Evolutionary conservation across 2,113 vertebrate species (phyloP).

Genomic region (Cochlearius cochlearius): DNA sequence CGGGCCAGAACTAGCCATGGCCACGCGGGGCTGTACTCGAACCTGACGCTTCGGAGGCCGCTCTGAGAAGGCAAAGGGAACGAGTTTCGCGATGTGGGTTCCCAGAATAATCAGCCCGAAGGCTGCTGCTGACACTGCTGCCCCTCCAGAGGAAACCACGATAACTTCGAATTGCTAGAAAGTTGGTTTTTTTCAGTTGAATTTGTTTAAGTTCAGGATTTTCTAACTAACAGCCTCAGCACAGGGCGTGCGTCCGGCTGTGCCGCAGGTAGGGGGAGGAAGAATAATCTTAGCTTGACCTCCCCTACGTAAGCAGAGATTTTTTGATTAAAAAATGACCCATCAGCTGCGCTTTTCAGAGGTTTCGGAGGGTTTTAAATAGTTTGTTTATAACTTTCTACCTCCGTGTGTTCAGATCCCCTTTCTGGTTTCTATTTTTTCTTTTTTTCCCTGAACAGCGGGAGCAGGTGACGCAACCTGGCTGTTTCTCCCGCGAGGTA

Average conservation of each 20-base stretch:
- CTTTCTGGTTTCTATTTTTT: accelerated
- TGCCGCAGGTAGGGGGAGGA: accelerated
- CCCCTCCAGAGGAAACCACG: background rate
- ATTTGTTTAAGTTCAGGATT: background rate
- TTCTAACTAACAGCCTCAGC: background rate
- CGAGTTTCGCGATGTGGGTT: background rate
- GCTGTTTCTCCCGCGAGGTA: background rate
- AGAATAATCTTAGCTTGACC: background rate
- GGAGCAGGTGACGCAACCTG: background rate
- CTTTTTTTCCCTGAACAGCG: too few species aligned
- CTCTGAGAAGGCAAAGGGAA: background rate
- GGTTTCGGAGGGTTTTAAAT: background rate
- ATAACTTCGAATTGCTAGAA: background rate
- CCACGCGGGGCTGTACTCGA: background rate
- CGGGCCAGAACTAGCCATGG: background rate
- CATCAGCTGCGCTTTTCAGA: background rate
- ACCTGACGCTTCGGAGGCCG: background rate
- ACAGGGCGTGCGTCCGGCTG: accelerated
- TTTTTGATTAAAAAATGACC: background rate
- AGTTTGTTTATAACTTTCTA: background rate
- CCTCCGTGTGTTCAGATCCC: accelerated
- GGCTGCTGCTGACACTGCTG: background rate
- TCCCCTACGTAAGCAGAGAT: background rate
- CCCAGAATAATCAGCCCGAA: background rate
- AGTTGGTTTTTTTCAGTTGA: background rate